Percentiles rank a stretch among this genome's conserved stretches.
phyloP scores from a whole-genome alignment of 2,888 invertebrate species.

The Ctena decussata region DNA sequence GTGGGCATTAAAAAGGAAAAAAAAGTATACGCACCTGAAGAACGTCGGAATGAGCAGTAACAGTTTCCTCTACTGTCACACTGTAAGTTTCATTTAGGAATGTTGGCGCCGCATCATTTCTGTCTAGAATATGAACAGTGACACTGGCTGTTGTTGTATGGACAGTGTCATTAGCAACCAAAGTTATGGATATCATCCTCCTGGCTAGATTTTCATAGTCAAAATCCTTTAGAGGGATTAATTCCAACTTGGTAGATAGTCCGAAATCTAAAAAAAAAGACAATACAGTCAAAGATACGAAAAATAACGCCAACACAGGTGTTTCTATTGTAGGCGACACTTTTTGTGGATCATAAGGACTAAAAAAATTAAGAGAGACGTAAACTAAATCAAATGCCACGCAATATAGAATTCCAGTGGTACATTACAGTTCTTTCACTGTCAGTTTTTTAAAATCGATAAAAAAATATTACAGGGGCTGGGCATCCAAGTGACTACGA shows the following conservation, averaged over 20 bases:
- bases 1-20: too few relatives aligned
- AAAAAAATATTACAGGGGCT: too few relatives aligned
- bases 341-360: too few relatives aligned
- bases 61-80: conserved; percentile 11
- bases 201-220: not conserved
- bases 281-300: too few relatives aligned
- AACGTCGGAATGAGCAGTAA: not conserved
- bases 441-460: too few relatives aligned
- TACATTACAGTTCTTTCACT: too few relatives aligned
- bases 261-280: not conserved
- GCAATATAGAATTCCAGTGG: too few relatives aligned
- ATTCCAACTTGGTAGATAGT: not conserved
- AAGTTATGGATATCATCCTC: not conserved
- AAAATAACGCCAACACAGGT: too few relatives aligned
- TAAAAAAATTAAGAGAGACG: too few relatives aligned
- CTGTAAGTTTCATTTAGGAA: not conserved
- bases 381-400: too few relatives aligned
- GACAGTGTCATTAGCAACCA: not conserved
- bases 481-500: too few relatives aligned
- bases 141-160: not conserved
- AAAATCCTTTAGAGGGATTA: not conserved
- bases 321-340: too few relatives aligned
- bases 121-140: conserved; percentile 17
- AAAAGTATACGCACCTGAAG: not conserved
- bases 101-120: conserved; percentile 16